Evolutionary conservation across 2,113 vertebrate species (phyloP), one percentile per base, ranked within the genome.

Genomic region (Anthoscopus minutus): DNA sequence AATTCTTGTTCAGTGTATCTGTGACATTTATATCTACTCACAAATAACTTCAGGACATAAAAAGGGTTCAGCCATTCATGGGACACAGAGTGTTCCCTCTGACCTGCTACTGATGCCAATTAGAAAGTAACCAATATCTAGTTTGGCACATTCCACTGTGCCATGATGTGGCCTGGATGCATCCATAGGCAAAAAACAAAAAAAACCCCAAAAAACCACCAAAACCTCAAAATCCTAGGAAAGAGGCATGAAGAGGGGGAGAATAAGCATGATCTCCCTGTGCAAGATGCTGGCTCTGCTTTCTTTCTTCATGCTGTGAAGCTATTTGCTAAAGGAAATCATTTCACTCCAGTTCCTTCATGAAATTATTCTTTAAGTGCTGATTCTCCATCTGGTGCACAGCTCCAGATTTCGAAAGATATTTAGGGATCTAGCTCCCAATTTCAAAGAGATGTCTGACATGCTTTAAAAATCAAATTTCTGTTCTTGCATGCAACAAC

Each of bases 271-370:
- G 13, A 65, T 53, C 71, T 70, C 50, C 20, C 45, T 27, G 24
- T 76, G 37, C 14, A 28, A 93, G 71, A 83, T 85, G 51, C 87
- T 95, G 82, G 64, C 85, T 95, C 79, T 91, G 74, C 87, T 86
- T 89, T 7, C 70, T 56, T 93, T 74, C 84, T 78, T 91, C 92
- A 86, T 47, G 58, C 78, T 91, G 70, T 87, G 86, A 88, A 80
- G 76, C 87, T 92, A 58, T 80, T 91, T 91, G 78, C 76, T 93
- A 76, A 92, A 91, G 87, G 89, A 96, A 95, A 94, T 91, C 61
- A 89, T 89, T 89, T 90, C 62, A 57, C 78, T 92, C 50, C 4
- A 6, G 70, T 95, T 91, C 81, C 84, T 93, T 73, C 2, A 3
- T 66, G 79, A 80, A 93, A 92, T 88, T 86, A 86, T 33, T 83